phyloP scores from a whole-genome alignment of 2,113 vertebrate species.

The Melanostigma gelatinosum region DNA sequence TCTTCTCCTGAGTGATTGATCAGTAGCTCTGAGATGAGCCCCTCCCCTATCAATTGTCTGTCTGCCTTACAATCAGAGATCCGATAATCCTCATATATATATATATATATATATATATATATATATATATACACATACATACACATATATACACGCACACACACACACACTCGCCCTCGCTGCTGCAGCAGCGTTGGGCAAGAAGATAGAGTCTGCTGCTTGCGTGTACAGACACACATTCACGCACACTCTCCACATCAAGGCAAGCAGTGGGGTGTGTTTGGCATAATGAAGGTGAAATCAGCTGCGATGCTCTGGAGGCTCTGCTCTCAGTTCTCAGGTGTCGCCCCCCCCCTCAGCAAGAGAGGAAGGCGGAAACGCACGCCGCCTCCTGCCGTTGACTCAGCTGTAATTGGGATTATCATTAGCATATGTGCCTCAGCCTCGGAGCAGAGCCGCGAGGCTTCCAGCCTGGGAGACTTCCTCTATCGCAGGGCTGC shows the following conservation, averaged over 20 bases:
- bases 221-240: not conserved
- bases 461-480: slow-evolving; percentile 36
- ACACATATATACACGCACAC: not conserved
- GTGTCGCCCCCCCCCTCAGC: slow-evolving; percentile 28
- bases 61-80: slow-evolving; percentile 58
- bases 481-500: slow-evolving; percentile 36
- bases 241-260: slow-evolving; percentile 33
- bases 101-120: too few species aligned
- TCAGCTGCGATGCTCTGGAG: slow-evolving; percentile 29
- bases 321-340: slow-evolving; percentile 33
- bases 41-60: slow-evolving; percentile 50
- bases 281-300: slow-evolving; percentile 45
- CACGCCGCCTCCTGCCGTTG: slow-evolving; percentile 38
- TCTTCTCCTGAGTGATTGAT: slow-evolving; percentile 40
- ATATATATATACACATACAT: too few species aligned
- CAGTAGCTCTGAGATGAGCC: slow-evolving; percentile 49
- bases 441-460: slow-evolving; percentile 28
- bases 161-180: not conserved
- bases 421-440: slow-evolving; percentile 71
- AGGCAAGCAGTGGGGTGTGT: slow-evolving; percentile 24
- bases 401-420: slow-evolving; percentile 75
- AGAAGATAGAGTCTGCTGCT: slow-evolving; percentile 48
- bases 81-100: slow-evolving; percentile 75
- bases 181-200: slow-evolving; percentile 25
- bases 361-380: slow-evolving; percentile 17